Evolutionary conservation across 2,797 vertebrate genomes (phyloP).

Genomic region (Delichon dasypus): DNA sequence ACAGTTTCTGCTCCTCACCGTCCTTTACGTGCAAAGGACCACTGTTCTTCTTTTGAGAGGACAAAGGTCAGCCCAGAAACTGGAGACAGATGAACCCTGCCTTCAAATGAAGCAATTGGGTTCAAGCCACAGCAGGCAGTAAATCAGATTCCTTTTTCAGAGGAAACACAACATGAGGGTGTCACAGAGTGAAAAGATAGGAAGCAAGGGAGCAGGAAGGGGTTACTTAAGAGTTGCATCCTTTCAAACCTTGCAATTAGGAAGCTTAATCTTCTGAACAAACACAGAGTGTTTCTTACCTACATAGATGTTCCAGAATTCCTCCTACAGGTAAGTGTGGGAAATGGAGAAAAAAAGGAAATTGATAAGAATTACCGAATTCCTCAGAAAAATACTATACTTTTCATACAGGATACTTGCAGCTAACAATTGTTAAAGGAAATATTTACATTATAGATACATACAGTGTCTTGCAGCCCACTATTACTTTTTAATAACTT

Average conservation of each 20-base stretch:
- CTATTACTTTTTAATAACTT: not conserved
- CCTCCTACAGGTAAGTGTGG: slow-evolving; percentile 71
- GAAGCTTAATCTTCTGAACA: not conserved
- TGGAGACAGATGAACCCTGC: not conserved
- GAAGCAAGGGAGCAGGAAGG: not conserved
- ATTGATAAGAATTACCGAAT: not conserved
- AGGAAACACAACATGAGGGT: not conserved
- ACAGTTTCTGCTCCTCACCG: not conserved
- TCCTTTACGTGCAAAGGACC: not conserved
- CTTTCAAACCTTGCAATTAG: not conserved
- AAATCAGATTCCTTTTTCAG: not conserved
- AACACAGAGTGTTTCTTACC: slow-evolving; percentile 78
- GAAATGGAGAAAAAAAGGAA: slow-evolving; percentile 16
- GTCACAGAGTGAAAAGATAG: not conserved
- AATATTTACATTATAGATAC: not conserved
- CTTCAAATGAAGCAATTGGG: fast-evolving
- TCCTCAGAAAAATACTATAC: not conserved
- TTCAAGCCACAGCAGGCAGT: not conserved
- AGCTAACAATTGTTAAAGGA: not conserved
- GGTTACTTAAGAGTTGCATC: not conserved
- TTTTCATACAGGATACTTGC: not conserved
- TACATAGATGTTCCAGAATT: slow-evolving; percentile 86
- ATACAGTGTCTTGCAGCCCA: not conserved
- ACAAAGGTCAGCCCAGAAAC: not conserved
- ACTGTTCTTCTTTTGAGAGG: not conserved